Evolutionary conservation across 2,888 invertebrate species (phyloP).

Genomic region (Quadroppia sp.): DNA sequence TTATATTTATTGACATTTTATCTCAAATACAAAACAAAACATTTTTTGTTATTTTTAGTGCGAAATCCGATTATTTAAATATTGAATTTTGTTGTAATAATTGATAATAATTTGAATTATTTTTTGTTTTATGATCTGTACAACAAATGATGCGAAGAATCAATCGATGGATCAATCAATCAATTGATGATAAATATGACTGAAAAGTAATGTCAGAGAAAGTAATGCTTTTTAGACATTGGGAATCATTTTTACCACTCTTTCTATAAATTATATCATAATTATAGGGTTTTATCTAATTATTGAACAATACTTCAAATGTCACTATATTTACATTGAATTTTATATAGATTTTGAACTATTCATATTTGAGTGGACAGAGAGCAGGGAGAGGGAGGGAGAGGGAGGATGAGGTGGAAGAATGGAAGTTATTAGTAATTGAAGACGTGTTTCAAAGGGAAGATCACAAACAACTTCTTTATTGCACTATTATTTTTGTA

Average conservation of each 20-base stretch:
- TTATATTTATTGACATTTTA: background rate
- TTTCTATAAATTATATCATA: background rate
- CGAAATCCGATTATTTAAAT: background rate
- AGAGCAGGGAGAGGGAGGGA: background rate
- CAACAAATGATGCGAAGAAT: background rate
- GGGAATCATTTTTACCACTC: background rate
- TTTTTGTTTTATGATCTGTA: background rate
- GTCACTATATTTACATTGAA: background rate
- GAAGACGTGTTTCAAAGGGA: background rate
- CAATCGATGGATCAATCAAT: background rate
- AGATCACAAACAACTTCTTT: conserved; percentile 29
- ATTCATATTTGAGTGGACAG: background rate
- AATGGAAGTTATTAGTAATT: background rate
- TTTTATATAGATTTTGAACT: too few relatives aligned
- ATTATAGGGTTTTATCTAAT: background rate
- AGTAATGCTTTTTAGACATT: background rate
- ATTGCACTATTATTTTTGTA: conserved; percentile 26
- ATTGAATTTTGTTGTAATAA: background rate
- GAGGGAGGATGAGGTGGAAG: too few relatives aligned
- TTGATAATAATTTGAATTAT: background rate
- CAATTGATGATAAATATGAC: background rate
- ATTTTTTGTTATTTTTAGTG: background rate
- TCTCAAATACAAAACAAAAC: conserved; percentile 11
- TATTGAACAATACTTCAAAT: background rate
- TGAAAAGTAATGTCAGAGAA: background rate